Base-by-base conservation (phyloP, 2,888 invertebrate species). In the Crepidodera aurea region DNA sequence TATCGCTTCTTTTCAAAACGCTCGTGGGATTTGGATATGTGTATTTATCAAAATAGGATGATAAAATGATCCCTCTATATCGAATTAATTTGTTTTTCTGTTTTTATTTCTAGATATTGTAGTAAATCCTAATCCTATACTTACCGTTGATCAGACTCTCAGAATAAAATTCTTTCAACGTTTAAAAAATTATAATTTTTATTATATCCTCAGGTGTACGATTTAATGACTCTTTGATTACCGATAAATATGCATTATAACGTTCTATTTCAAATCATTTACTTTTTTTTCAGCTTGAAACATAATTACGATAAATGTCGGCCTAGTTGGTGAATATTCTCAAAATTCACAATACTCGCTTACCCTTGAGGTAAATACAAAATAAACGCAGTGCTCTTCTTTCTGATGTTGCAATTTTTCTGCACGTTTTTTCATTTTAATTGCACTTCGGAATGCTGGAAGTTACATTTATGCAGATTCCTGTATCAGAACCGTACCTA, bases 361-460 rank as follows among this genome's bases (percentile, higher is more conserved):
- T 57, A 48, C 57, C 57, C 57, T 39, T 48, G 48, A 57, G 57
- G 57, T 57, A 57, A 48, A 44, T 54, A 32, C 42, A 27, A 54
- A 54, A 54, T 54, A 48, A 50, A 57, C 29, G 55, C 32, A 55
- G 32, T 57, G 46, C 48, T 57, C 57, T 22, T 57, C 57, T 57
- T 57, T 32, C 18, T 16, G 48, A 48, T 56, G 46, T 56, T 48
- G 57, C 57, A 50, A 48, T 61, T 56, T 61, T 61, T 51, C 34
- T 51, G 37, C 56, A 56, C 44, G 48, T 53, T 50, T 56, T 60
- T 55, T 37, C 32, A 46, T 61, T 59, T 53, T 44, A 40, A 63
- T 59, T 63, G 63, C 54, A 51, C 16, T 50, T 63, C 37, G 59
- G 59, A 63, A 63, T 63, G 59, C 55, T 19, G 42, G 27, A 51